Conservation (phyloP, 2,113 vertebrate genomes). For the Cacatua alba region DNA sequence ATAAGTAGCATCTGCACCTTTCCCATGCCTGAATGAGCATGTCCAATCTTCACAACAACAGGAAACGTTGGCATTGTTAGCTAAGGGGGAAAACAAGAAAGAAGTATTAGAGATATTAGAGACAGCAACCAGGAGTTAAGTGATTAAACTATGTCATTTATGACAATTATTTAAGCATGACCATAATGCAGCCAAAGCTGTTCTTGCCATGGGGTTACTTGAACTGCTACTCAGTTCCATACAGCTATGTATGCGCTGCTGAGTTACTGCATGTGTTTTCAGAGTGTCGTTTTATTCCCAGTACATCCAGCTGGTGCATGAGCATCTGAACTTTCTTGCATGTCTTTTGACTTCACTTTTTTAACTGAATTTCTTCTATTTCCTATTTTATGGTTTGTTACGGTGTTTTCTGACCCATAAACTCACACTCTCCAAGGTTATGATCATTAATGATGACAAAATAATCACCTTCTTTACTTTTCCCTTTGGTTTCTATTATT, state of each 20-base stretch:
- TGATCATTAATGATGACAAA: neutral
- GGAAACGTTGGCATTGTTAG: slow-evolving; percentile 94
- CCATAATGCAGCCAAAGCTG: neutral
- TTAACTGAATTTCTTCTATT: neutral
- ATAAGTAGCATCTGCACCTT: slow-evolving; percentile 83
- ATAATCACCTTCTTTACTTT: neutral
- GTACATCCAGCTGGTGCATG: fast-evolving
- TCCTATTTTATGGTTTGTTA: neutral
- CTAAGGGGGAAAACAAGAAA: slow-evolving; percentile 77
- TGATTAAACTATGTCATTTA: neutral
- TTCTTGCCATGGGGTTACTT: neutral
- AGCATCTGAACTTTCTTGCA: neutral
- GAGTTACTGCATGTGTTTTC: neutral
- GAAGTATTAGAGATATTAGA: neutral
- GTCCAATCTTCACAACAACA: slow-evolving; percentile 98
- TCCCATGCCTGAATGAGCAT: slow-evolving; percentile 98
- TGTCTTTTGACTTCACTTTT: neutral
- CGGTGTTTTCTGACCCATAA: neutral
- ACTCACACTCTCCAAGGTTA: neutral
- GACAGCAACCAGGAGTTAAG: neutral
- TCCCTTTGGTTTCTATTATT: neutral
- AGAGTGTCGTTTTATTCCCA: fast-evolving
- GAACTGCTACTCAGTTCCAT: fast-evolving
- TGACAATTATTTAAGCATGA: neutral
- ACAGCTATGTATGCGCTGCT: neutral